Evolutionary conservation across 2,113 vertebrate genomes (phyloP), one percentile per base, ranked within the genome.

Genomic region (Chionomys nivalis): DNA sequence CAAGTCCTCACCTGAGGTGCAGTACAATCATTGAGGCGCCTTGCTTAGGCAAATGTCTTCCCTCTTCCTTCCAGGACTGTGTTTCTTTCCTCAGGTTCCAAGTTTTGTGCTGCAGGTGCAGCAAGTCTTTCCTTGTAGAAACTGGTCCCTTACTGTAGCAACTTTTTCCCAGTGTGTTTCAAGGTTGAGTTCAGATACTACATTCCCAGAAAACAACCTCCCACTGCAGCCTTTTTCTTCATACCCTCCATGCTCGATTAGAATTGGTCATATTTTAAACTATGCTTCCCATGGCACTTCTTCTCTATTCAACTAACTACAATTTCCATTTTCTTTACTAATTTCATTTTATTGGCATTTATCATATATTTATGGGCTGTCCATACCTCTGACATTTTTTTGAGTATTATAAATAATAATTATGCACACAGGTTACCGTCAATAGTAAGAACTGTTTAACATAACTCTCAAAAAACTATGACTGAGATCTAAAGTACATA

Each of bases 301-400:
- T 24, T 42, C 13, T 63, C 24, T 14, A 13, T 55, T 26, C 19
- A 75, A 87, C 31, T 65, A 61, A 36, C 24, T 42, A 10, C 36
- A 92, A 81, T 61, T 36, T 63, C 36, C 66, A 26, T 75, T 79
- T 77, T 89, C 13, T 39, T 87, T n/a, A 83, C 42, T 91, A 49
- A 73, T 12, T 78, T 68, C 61, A 47, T 83, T 89, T 94, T 11
- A 52, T 94, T 24, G 28, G 11, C 33, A n/a, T 86, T 77, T 7
- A 47, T 31, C 49, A 33, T 72, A 47, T 75, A 39, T 44, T 58
- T 89, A 19, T 33, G 39, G 14, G 36, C 17, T 1, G 39, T 24
- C 42, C 58, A 21, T 8, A 42, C 7, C 61, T 4, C 12, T 31
- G 65, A 49, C 8, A 31, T 63, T 42, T 85, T 85, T 44, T 83